Evolutionary conservation across 2,888 invertebrate genomes (phyloP).

Genomic region (Dryomyza anilis): DNA sequence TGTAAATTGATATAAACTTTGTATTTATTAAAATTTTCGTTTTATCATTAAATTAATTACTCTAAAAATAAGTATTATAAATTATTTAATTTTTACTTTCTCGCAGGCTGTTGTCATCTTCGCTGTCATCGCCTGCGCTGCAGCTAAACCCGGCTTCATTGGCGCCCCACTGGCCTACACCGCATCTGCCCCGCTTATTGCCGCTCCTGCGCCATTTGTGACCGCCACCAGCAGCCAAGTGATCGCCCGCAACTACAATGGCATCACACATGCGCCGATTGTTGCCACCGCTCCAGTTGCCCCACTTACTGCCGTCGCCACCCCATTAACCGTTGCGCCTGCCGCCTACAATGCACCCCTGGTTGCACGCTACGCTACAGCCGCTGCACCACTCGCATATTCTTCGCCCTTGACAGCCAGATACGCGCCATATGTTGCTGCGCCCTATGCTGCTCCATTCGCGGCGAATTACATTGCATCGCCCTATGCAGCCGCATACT

Average conservation of each 20-base stretch:
- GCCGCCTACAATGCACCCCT: slow-evolving; percentile 34
- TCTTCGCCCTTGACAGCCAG: slow-evolving; percentile 16
- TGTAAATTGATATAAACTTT: neutral
- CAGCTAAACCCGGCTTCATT: slow-evolving; percentile 43
- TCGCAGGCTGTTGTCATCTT: slow-evolving; percentile 43
- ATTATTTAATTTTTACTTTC: neutral
- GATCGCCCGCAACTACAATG: slow-evolving; percentile 47
- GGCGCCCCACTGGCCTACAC: slow-evolving; percentile 30
- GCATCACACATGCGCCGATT: slow-evolving; percentile 47
- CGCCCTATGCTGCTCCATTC: slow-evolving; percentile 46
- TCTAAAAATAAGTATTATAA: no score
- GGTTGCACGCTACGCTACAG: slow-evolving; percentile 37
- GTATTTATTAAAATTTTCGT: no score
- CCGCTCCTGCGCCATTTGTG: slow-evolving; percentile 45
- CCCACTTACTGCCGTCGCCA: slow-evolving; percentile 2
- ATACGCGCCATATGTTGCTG: slow-evolving; percentile 42
- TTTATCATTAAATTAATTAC: no score
- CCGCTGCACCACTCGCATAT: slow-evolving; percentile 27
- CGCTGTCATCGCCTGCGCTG: slow-evolving; percentile 43
- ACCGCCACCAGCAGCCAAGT: slow-evolving; percentile 51
- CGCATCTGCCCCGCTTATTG: slow-evolving; percentile 31
- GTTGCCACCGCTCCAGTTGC: slow-evolving; percentile 36
- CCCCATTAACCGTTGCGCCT: slow-evolving; percentile 14
- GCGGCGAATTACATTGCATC: slow-evolving; percentile 8
- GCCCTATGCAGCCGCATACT: neutral